Percentiles rank a stretch among this genome's conserved stretches.
Evolutionary conservation across 2,113 vertebrate species (phyloP).

Genomic region (Halichoerus grypus): DNA sequence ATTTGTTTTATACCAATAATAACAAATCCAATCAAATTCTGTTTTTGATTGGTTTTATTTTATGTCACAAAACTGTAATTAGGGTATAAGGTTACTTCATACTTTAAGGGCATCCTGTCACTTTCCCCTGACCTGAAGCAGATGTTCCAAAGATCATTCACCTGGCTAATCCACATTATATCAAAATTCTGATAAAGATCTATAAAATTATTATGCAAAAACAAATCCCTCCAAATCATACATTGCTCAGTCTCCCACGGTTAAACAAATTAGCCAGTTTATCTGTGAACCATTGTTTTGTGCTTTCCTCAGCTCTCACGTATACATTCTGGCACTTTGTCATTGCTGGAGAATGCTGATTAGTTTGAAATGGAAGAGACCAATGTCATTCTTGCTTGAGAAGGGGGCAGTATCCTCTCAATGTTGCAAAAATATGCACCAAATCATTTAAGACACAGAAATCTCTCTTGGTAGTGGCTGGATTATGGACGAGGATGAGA

Average conservation of each 20-base stretch:
- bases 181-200: slow-evolving; percentile 79
- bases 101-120: slow-evolving; percentile 74
- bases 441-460: slow-evolving; percentile 88
- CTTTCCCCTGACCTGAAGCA: slow-evolving; percentile 69
- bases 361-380: slow-evolving; percentile 81
- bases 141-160: slow-evolving; percentile 75
- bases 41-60: slow-evolving; percentile 75
- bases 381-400: slow-evolving; percentile 72
- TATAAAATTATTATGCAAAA: slow-evolving; percentile 76
- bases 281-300: slow-evolving; percentile 79
- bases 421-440: slow-evolving; percentile 87
- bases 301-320: slow-evolving; percentile 84
- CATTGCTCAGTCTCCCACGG: slow-evolving; percentile 85
- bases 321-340: slow-evolving; percentile 84
- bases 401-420: slow-evolving; percentile 85
- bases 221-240: slow-evolving; percentile 77
- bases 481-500: slow-evolving; percentile 86
- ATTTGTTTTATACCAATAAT: slow-evolving; percentile 73
- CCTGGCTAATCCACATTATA: slow-evolving; percentile 73
- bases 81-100: slow-evolving; percentile 67
- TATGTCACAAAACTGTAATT: slow-evolving; percentile 73
- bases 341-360: slow-evolving; percentile 82
- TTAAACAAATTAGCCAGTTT: slow-evolving; percentile 75
- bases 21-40: slow-evolving; percentile 77
- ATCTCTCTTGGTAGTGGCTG: slow-evolving; percentile 86